These are phyloP conservation scores for Petrocephalus microphthalmus DNA, from an alignment of 2,113 vertebrate genomes.

Conservation along the genomic window DNA sequence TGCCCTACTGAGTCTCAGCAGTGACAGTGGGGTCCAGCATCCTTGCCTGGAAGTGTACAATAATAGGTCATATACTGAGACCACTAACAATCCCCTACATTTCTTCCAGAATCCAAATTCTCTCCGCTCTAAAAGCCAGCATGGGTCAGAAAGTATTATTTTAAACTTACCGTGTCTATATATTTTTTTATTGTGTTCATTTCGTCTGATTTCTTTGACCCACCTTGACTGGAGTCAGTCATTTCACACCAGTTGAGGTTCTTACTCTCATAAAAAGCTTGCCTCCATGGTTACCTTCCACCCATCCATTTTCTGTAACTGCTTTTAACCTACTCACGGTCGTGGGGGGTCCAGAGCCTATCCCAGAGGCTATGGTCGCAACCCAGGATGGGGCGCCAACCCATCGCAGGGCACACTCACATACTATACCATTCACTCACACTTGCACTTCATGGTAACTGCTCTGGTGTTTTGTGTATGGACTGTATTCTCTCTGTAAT, in stretches of 20 bases:
- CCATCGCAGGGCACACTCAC: too few relatives aligned
- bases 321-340: too few relatives aligned
- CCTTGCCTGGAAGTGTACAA: neutral
- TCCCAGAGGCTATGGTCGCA: too few relatives aligned
- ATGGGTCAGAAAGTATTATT: neutral
- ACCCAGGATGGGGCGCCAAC: too few relatives aligned
- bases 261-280: neutral
- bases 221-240: conserved; percentile 5
- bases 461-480: neutral
- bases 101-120: neutral
- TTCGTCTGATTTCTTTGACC: conserved; percentile 5
- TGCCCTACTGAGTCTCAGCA: neutral
- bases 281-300: neutral
- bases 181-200: conserved; percentile 5
- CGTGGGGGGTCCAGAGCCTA: too few relatives aligned
- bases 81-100: neutral
- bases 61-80: neutral
- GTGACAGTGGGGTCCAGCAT: neutral
- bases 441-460: neutral
- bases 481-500: neutral
- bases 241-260: conserved; percentile 10
- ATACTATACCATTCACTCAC: too few relatives aligned
- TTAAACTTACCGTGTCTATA: conserved; percentile 12
- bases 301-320: too few relatives aligned
- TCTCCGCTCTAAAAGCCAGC: neutral